Conservation (phyloP, 2,888 invertebrate species). For the Cataglyphis cursor region DNA sequence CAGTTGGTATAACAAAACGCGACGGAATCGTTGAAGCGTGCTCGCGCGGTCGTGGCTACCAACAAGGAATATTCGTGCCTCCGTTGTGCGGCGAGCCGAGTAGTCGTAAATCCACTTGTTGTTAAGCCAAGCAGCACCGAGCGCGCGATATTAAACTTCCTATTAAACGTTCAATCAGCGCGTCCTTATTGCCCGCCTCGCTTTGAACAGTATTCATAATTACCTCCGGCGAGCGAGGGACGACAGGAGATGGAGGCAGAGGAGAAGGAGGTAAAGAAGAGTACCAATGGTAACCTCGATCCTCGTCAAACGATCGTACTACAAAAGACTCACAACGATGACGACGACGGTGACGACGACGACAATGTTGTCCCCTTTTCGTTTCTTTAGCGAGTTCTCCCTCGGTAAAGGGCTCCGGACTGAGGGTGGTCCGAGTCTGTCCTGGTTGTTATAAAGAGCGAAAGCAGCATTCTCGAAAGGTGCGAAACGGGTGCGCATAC, state of each 20-base stretch:
- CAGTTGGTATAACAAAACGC: slow-evolving; percentile 17
- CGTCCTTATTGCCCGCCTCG: slow-evolving; percentile 56
- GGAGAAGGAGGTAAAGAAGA: slow-evolving; percentile 42
- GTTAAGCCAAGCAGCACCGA: slow-evolving; percentile 52
- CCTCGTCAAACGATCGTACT: slow-evolving; percentile 67
- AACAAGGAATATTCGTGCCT: slow-evolving; percentile 43
- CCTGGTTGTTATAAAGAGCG: slow-evolving; percentile 67
- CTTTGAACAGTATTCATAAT: slow-evolving; percentile 69
- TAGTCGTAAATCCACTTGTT: slow-evolving; percentile 57
- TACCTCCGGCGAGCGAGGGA: slow-evolving; percentile 60
- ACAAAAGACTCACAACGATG: slow-evolving; percentile 64
- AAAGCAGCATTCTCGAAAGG: slow-evolving; percentile 74
- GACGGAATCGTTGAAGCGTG: slow-evolving; percentile 3
- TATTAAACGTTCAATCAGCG: slow-evolving; percentile 64
- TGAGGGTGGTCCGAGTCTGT: slow-evolving; percentile 57
- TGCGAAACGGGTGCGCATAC: slow-evolving; percentile 56
- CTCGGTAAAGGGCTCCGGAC: slow-evolving; percentile 14
- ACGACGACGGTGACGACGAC: slow-evolving; percentile 25
- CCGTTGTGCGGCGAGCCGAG: slow-evolving; percentile 29
- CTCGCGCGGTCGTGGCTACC: slow-evolving; percentile 32
- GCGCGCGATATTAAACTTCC: slow-evolving; percentile 63
- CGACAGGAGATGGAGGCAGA: slow-evolving; percentile 14
- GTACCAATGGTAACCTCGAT: slow-evolving; percentile 63
- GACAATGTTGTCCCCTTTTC: slow-evolving; percentile 28
- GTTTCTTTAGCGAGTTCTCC: slow-evolving; percentile 27